Evolutionary conservation across 2,797 vertebrate genomes (phyloP), one percentile per base, ranked within the genome.

Genomic region (Phoebastria nigripes): DNA sequence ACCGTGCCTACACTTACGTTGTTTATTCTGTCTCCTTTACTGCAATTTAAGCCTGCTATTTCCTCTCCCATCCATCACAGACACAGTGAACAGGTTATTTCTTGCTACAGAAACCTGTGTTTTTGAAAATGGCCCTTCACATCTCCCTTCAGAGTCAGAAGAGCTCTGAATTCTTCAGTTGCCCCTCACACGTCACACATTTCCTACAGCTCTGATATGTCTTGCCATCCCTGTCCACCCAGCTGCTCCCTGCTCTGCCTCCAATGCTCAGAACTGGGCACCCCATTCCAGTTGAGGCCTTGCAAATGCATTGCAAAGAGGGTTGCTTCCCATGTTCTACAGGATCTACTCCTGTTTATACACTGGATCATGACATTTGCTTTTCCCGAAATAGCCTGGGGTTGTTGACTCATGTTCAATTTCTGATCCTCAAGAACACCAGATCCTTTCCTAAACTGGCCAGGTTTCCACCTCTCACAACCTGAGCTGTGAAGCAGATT

Each of bases 91-190:
- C 41, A 52, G 21, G 31, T 63, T 90, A 76, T 61, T 90, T 89
- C n/a, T 83, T 49, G 20, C 55, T 84, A 67, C 8, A 71, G 41
- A 88, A 91, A 41, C 44, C 74, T 12, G 16, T 33, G 29, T 16
- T 85, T 91, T 77, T 77, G 63, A 82, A 94, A 92, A 89, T 6
- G 5, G 20, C 20, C 51, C 44, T 77, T 94, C 63, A 35, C 15
- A 39, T 47, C 47, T 77, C 28, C 12, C 16, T 56, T 61, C 35
- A 63, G 67, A 15, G 6, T 26, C 41, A 58, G 56, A 67, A 82
- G 25, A 88, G 11, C 44, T 82, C 47, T 37, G 37, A 67, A 56
- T 84, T 86, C 52, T 81, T 90, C 82, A 77, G 58, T 8, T 70
- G 44, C 9, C 14, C 29, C n/a, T 91, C 82, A 61, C 15, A 59